phyloP scores from a whole-genome alignment of 2,888 invertebrate genomes.

The Acheta domesticus region DNA sequence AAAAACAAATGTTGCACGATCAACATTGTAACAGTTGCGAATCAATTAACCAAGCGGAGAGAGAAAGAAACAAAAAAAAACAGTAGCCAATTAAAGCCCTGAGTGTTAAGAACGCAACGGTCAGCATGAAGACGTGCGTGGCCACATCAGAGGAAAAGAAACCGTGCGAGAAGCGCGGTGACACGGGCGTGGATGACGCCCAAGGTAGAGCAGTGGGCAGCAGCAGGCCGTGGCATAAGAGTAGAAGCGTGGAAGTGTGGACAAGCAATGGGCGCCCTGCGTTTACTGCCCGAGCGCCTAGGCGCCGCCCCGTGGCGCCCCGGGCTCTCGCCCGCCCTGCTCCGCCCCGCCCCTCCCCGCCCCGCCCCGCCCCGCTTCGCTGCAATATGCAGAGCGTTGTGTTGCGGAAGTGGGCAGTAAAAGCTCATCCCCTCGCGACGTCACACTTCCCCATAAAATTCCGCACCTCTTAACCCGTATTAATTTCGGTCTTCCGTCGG shows the following conservation, averaged over 20 bases:
- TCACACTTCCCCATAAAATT: conserved; percentile 1
- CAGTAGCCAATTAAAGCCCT: background rate
- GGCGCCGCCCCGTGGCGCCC: background rate
- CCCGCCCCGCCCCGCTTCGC: background rate
- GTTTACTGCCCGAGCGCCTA: background rate
- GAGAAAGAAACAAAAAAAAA: background rate
- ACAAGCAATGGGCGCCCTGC: background rate
- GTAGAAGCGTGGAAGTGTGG: background rate
- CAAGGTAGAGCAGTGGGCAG: too few species aligned
- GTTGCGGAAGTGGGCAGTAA: background rate
- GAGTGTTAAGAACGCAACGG: too few species aligned
- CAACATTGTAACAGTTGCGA: background rate
- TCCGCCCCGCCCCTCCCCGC: background rate
- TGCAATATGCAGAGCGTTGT: background rate
- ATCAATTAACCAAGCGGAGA: background rate
- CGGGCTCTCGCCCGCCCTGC: background rate
- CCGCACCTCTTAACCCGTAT: conserved; percentile 9
- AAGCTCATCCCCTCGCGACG: background rate
- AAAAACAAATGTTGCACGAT: background rate
- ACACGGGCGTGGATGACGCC: too few species aligned
- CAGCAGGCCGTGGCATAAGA: too few species aligned
- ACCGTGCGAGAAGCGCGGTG: too few species aligned
- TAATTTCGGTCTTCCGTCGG: background rate
- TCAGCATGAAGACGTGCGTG: too few species aligned
- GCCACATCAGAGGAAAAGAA: too few species aligned